These are phyloP conservation scores for Drosophila borborema DNA, from an alignment of 2,888 invertebrate species.

Conservation along the genomic window DNA sequence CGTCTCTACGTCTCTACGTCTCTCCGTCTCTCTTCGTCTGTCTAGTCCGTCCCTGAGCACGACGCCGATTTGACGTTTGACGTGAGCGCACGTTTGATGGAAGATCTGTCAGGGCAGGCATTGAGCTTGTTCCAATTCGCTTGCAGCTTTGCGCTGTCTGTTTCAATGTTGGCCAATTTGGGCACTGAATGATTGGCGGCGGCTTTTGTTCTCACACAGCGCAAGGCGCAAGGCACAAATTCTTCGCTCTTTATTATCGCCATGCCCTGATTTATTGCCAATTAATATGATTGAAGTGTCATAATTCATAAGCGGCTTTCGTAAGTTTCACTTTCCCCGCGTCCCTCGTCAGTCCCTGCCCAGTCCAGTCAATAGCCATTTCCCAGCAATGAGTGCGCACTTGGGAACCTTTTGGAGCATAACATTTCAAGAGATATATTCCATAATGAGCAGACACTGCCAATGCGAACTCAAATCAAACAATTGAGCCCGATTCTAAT, in stretches of 20 bases:
- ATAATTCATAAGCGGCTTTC: conserved; percentile 68
- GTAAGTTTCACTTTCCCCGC: not conserved
- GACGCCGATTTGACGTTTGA: conserved; percentile 73
- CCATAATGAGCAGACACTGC: conserved; percentile 1
- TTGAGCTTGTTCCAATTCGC: conserved; percentile 74
- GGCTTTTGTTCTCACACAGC: conserved; percentile 70
- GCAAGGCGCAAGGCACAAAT: conserved; percentile 32
- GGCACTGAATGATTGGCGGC: conserved; percentile 78
- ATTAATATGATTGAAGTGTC: conserved; percentile 82
- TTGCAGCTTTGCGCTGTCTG: conserved; percentile 74
- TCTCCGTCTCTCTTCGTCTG: conserved; percentile 4
- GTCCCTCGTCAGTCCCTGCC: not conserved
- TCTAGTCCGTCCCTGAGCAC: conserved; percentile 50
- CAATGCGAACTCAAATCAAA: conserved; percentile 1
- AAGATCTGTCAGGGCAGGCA: conserved; percentile 75
- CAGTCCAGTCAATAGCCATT: conserved; percentile 11
- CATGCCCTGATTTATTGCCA: conserved; percentile 79
- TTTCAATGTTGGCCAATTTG: conserved; percentile 80
- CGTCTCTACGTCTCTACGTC: conserved; percentile 8
- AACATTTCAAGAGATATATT: conserved; percentile 1
- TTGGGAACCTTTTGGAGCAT: conserved; percentile 22
- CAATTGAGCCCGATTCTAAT: not conserved
- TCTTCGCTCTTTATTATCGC: conserved; percentile 56
- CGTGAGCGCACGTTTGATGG: conserved; percentile 78
- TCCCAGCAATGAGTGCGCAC: conserved; percentile 36